Conservation (phyloP, 2,888 invertebrate genomes). For the Drosophila meridiana region DNA sequence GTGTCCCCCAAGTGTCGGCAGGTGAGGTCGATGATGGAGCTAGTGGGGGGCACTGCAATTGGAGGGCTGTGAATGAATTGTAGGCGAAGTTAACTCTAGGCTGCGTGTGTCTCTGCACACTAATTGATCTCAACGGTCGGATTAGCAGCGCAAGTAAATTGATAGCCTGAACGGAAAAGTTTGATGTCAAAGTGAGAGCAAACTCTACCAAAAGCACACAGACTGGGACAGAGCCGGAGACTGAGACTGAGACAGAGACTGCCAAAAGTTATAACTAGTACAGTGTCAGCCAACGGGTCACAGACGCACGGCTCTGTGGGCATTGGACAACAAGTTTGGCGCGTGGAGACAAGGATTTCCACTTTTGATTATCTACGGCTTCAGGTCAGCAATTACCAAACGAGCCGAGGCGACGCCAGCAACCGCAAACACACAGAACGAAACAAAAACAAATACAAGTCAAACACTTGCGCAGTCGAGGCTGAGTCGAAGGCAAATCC, state of each 20-base stretch:
- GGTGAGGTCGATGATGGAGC: conserved; percentile 4
- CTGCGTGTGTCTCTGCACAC: conserved; percentile 53
- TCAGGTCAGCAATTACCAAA: conserved; percentile 68
- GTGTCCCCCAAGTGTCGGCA: conserved; percentile 22
- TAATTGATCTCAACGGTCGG: conserved; percentile 77
- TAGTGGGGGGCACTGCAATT: background rate
- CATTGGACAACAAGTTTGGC: conserved; percentile 31
- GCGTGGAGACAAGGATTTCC: conserved; percentile 62
- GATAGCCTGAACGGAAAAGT: conserved; percentile 66
- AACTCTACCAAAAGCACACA: conserved; percentile 13
- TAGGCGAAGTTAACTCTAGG: conserved; percentile 25
- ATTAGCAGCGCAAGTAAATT: conserved; percentile 68
- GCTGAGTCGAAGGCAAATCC: conserved; percentile 45
- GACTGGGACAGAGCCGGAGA: background rate
- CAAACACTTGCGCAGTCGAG: conserved; percentile 47
- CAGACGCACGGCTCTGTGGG: background rate
- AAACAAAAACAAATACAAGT: conserved; percentile 41
- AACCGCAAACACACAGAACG: conserved; percentile 21
- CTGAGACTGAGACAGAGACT: background rate
- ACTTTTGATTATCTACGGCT: conserved; percentile 65
- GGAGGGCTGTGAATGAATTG: background rate
- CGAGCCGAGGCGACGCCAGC: conserved; percentile 36
- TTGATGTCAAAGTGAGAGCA: conserved; percentile 56
- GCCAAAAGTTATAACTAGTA: conserved; percentile 45
- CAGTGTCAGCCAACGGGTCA: conserved; percentile 34